Conservation (phyloP, 2,888 invertebrate genomes). For the Drosophila peninsularis region DNA sequence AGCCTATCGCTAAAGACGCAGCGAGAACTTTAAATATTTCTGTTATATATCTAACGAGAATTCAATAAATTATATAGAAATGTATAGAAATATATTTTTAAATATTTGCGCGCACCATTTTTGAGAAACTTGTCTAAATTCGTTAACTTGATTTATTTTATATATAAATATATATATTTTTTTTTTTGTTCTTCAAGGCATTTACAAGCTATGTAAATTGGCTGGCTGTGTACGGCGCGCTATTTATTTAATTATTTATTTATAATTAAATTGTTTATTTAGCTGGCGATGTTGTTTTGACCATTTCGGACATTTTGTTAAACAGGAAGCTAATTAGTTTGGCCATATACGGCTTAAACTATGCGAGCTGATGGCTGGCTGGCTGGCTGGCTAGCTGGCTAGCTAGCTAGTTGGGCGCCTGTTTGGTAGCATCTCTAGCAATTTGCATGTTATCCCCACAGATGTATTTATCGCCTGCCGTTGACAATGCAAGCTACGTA, state of each 20-base stretch:
- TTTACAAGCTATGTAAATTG: conserved; percentile 74
- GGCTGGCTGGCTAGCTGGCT: conserved; percentile 31
- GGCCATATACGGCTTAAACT: conserved; percentile 70
- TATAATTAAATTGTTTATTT: conserved; percentile 77
- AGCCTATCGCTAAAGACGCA: conserved; percentile 39
- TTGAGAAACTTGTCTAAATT: conserved; percentile 56
- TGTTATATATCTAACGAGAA: conserved; percentile 12
- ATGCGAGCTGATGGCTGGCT: conserved; percentile 60
- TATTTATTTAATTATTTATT: conserved; percentile 76
- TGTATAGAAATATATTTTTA: conserved; percentile 4
- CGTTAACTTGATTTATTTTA: conserved; percentile 52
- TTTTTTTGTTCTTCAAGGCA: conserved; percentile 29
- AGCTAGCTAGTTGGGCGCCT: conserved; percentile 38
- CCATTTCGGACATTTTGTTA: conserved; percentile 54
- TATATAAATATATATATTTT: not conserved
- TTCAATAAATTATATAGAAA: conserved; percentile 17
- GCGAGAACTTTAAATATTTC: conserved; percentile 39
- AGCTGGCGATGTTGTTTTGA: conserved; percentile 57
- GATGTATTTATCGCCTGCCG: conserved; percentile 50
- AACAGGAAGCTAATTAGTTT: conserved; percentile 80
- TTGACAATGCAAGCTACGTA: conserved; percentile 42
- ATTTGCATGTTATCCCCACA: conserved; percentile 52
- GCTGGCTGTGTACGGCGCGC: conserved; percentile 45
- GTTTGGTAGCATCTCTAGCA: conserved; percentile 65
- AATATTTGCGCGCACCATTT: conserved; percentile 50